phyloP scores from a whole-genome alignment of 2,888 invertebrate species.

The Frankliniella fusca region DNA sequence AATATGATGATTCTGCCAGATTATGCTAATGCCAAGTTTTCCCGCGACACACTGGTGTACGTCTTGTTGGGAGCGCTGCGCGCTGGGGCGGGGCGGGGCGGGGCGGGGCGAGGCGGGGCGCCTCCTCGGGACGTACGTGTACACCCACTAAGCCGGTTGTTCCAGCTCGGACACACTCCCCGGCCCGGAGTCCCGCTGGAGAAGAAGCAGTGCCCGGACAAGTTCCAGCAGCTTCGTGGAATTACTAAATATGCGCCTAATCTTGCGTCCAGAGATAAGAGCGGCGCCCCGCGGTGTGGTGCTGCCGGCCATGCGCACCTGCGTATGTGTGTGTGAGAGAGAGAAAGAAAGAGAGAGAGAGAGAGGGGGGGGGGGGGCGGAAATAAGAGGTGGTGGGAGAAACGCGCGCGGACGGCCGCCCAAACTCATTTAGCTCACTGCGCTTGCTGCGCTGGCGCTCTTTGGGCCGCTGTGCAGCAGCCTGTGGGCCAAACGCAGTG shows the following conservation, averaged over 20 bases:
- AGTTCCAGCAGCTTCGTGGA: background rate
- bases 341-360: background rate
- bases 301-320: too few relatives aligned
- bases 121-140: background rate
- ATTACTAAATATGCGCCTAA: background rate
- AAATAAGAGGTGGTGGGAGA: background rate
- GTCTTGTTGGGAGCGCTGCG: background rate
- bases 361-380: background rate
- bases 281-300: too few relatives aligned
- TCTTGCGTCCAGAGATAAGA: background rate
- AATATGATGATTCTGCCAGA: constrained; percentile 18
- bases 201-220: too few relatives aligned
- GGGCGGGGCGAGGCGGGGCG: too few relatives aligned
- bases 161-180: background rate
- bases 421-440: too few relatives aligned
- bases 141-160: constrained; percentile 6
- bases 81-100: background rate
- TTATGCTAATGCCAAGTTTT: constrained; percentile 17
- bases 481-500: too few relatives aligned
- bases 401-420: too few relatives aligned
- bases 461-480: too few relatives aligned
- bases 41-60: constrained; percentile 6
- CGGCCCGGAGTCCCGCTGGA: too few relatives aligned
- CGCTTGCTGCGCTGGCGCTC: too few relatives aligned
- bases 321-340: background rate